Evolutionary conservation across 2,797 vertebrate genomes (phyloP).

Genomic region (Xenops minutus): DNA sequence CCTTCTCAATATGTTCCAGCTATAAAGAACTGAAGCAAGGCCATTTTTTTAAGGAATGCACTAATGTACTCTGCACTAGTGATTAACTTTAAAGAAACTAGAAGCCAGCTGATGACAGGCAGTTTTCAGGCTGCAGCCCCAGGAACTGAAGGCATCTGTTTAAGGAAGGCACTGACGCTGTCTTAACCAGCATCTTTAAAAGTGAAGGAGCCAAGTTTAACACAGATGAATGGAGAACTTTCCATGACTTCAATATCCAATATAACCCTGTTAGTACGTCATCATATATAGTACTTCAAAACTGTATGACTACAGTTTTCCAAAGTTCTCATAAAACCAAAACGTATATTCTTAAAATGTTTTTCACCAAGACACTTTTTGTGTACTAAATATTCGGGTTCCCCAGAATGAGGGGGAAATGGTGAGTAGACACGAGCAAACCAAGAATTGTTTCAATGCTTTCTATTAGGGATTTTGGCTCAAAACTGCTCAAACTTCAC

Average conservation of each 20-base stretch:
- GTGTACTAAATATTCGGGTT: neutral
- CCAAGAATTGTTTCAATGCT: neutral
- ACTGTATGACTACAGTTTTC: neutral
- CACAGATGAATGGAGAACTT: neutral
- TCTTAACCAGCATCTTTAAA: conserved; percentile 2
- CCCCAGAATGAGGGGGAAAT: neutral
- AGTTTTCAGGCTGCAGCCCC: neutral
- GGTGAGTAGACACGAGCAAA: neutral
- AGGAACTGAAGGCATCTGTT: conserved; percentile 26
- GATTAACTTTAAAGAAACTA: conserved; percentile 33
- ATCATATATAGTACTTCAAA: neutral
- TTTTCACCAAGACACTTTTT: neutral
- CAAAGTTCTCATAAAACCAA: neutral
- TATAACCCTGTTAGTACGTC: neutral
- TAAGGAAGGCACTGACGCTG: neutral
- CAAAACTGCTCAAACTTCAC: neutral
- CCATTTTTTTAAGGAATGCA: neutral
- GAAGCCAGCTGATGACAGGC: neutral
- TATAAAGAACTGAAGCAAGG: neutral
- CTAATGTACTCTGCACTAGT: neutral
- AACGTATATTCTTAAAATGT: neutral
- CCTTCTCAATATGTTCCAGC: neutral
- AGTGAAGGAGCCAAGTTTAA: neutral
- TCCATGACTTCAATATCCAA: neutral
- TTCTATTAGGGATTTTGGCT: neutral